phyloP scores from a whole-genome alignment of 2,888 invertebrate genomes.

The Diachrysia chrysitis region DNA sequence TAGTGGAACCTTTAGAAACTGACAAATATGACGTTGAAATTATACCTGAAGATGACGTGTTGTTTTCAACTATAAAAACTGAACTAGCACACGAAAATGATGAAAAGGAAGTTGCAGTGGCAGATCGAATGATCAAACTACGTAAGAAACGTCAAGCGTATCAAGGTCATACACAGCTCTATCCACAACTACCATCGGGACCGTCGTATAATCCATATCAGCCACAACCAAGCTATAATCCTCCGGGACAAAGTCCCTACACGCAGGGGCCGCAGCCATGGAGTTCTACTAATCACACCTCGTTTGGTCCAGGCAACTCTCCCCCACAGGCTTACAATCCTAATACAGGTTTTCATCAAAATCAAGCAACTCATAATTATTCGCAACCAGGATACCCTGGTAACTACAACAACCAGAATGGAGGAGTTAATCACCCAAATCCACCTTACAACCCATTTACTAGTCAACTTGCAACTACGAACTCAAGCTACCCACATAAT shows the following conservation, averaged over 20 bases:
- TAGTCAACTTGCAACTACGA: conserved; percentile 26
- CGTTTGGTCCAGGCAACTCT: conserved; percentile 24
- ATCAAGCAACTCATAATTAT: conserved; percentile 18
- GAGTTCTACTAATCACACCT: conserved; percentile 23
- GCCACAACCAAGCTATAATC: conserved; percentile 41
- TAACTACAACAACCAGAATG: conserved; percentile 18
- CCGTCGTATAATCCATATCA: conserved; percentile 59
- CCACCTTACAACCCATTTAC: conserved; percentile 33
- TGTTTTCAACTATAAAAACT: conserved; percentile 6
- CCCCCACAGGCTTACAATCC: conserved; percentile 16
- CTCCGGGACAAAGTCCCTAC: conserved; percentile 37
- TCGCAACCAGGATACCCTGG: conserved; percentile 27
- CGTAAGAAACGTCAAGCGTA: conserved; percentile 64
- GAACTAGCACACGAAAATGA: conserved; percentile 17
- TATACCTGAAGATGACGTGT: conserved; percentile 25
- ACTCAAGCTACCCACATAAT: conserved; percentile 14
- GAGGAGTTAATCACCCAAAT: conserved; percentile 21
- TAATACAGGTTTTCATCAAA: conserved; percentile 10
- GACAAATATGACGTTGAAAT: conserved; percentile 31
- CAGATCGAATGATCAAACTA: conserved; percentile 29
- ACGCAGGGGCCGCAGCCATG: conserved; percentile 26
- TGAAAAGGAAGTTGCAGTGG: conserved; percentile 12
- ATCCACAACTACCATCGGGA: conserved; percentile 64
- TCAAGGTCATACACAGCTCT: conserved; percentile 59
- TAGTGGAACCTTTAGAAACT: conserved; percentile 13